Conservation (phyloP, 1,140 invertebrate genomes). For the Anthonomus grandis region DNA sequence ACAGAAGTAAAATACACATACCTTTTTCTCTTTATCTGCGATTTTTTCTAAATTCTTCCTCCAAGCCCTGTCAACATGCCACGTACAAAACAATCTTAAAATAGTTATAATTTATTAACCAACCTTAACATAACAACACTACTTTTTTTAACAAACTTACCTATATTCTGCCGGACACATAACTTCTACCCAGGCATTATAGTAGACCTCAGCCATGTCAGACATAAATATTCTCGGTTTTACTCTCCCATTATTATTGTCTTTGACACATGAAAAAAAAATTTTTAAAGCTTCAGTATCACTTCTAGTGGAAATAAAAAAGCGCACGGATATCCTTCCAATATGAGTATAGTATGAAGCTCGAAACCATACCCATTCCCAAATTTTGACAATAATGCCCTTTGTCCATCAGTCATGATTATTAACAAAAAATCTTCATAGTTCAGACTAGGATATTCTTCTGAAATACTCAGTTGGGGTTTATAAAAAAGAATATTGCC, state of each 20-base stretch:
- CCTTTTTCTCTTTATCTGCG: not conserved
- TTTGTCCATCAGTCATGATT: slow-evolving; percentile 11
- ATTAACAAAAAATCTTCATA: slow-evolving; percentile 7
- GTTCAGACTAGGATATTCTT: not conserved
- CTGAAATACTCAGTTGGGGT: not conserved
- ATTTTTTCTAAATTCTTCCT: slow-evolving; percentile 15
- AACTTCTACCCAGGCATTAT: slow-evolving; percentile 21
- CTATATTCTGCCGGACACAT: slow-evolving; percentile 17
- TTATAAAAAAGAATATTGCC: slow-evolving; percentile 3
- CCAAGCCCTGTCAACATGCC: slow-evolving; percentile 26
- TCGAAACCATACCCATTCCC: slow-evolving; percentile 22
- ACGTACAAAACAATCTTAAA: slow-evolving; percentile 17
- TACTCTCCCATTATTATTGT: slow-evolving; percentile 11
- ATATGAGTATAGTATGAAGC: slow-evolving; percentile 13
- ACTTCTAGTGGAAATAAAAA: slow-evolving; percentile 12
- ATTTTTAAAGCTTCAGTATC: slow-evolving; percentile 14
- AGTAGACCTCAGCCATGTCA: slow-evolving; percentile 22
- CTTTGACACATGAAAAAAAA: slow-evolving; percentile 22
- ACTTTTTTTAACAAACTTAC: slow-evolving; percentile 1
- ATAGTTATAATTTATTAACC: not conserved
- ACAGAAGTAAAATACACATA: not conserved
- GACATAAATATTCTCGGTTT: slow-evolving; percentile 24
- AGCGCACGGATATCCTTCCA: slow-evolving; percentile 21
- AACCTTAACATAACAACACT: not conserved
- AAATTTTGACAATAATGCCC: slow-evolving; percentile 9